Percentiles rank a stretch among this genome's conserved stretches.
Evolutionary conservation across 2,888 invertebrate genomes (phyloP).

Genomic region (Pyrrhia umbra): DNA sequence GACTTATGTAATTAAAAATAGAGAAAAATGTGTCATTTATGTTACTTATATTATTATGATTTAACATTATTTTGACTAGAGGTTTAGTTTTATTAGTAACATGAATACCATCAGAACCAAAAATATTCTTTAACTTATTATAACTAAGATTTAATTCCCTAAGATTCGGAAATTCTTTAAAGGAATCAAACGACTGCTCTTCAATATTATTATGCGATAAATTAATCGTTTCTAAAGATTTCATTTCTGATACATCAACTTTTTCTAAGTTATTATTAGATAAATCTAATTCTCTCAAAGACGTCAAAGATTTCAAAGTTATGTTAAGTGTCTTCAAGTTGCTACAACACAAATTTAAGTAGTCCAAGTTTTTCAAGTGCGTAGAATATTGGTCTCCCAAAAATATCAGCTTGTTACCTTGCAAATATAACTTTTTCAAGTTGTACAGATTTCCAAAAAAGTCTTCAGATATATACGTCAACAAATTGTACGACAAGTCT

Average conservation of each 20-base stretch:
- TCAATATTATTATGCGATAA: constrained; percentile 48
- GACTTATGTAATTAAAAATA: constrained; percentile 16
- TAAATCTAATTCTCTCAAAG: constrained; percentile 40
- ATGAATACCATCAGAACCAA: not conserved
- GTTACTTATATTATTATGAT: constrained; percentile 31
- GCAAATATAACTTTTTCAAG: constrained; percentile 47
- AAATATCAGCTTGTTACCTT: constrained; percentile 44
- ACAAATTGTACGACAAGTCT: constrained; percentile 54
- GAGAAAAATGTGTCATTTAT: constrained; percentile 9
- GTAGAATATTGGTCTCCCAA: constrained; percentile 1
- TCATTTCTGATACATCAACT: constrained; percentile 9
- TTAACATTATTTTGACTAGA: constrained; percentile 5
- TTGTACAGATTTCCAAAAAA: constrained; percentile 36
- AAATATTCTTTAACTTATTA: constrained; percentile 36
- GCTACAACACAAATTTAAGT: constrained; percentile 48
- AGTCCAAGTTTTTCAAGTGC: constrained; percentile 38
- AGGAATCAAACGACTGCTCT: constrained; percentile 7
- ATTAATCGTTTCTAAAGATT: constrained; percentile 27
- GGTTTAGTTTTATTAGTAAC: not conserved
- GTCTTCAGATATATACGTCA: constrained; percentile 36
- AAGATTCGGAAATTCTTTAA: constrained; percentile 5
- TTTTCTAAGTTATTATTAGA: constrained; percentile 39
- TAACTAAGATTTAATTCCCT: constrained; percentile 29
- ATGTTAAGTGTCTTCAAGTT: constrained; percentile 20
- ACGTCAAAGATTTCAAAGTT: constrained; percentile 18